A percentile compares a stretch with the other conserved stretches of the same genome.
These are phyloP conservation scores for Bothrops jararaca DNA, from an alignment of 2,113 vertebrate species.

Conservation along the genomic window DNA sequence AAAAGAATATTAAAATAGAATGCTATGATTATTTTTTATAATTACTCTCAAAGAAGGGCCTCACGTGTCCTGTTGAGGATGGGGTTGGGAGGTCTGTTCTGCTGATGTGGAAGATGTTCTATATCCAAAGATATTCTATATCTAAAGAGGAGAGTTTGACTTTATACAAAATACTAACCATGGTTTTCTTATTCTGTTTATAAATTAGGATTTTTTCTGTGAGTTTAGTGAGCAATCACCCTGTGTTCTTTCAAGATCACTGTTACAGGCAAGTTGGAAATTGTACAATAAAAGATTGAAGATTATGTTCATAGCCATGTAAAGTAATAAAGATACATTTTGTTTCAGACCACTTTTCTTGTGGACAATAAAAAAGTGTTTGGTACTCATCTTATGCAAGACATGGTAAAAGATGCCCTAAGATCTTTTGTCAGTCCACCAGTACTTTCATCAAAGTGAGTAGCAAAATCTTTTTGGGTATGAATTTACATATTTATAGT, in stretches of 20 bases:
- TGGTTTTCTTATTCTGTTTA: slow-evolving; percentile 17
- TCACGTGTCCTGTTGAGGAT: neutral
- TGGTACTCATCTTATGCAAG: slow-evolving; percentile 96
- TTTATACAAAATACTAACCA: slow-evolving; percentile 8
- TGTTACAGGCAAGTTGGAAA: slow-evolving; percentile 83
- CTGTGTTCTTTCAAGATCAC: slow-evolving; percentile 94
- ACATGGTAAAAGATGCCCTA: slow-evolving; percentile 97
- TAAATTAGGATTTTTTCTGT: slow-evolving; percentile 92
- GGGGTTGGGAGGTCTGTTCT: neutral
- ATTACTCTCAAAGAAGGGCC: neutral
- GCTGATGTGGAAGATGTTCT: neutral
- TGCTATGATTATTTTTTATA: neutral
- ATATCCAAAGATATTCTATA: neutral
- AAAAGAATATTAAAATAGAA: neutral
- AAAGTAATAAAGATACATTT: neutral
- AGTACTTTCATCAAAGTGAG: slow-evolving; percentile 96
- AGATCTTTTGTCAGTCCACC: slow-evolving; percentile 96
- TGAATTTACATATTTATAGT: neutral
- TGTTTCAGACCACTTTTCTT: slow-evolving; percentile 89
- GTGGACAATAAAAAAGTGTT: slow-evolving; percentile 98
- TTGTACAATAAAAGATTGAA: neutral
- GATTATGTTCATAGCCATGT: slow-evolving; percentile 4
- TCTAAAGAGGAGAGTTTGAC: neutral
- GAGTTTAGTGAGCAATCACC: slow-evolving; percentile 98
- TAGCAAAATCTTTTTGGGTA: slow-evolving; percentile 26